Conservation (phyloP, 2,797 vertebrate genomes). For the Pelobates cultripes region DNA sequence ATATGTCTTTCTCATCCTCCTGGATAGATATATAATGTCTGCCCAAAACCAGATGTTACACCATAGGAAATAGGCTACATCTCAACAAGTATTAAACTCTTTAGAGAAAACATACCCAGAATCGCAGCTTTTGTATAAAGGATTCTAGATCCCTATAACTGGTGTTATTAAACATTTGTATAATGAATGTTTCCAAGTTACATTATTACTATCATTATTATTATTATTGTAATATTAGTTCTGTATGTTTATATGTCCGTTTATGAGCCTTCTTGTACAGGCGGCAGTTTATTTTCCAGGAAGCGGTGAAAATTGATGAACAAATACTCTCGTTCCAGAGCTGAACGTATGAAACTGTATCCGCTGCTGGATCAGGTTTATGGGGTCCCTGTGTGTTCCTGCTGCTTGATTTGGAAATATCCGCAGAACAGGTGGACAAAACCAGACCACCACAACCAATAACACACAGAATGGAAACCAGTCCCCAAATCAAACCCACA, state of each 20-base stretch:
- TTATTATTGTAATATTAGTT: not conserved
- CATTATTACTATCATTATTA: not conserved
- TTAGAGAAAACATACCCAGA: not conserved
- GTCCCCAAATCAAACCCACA: slow-evolving; percentile 36
- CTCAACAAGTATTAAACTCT: too few relatives aligned
- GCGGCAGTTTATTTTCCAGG: slow-evolving; percentile 61
- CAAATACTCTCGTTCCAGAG: slow-evolving; percentile 66
- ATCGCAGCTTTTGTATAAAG: not conserved
- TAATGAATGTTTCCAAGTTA: not conserved
- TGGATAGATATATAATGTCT: too few relatives aligned
- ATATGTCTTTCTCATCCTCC: too few relatives aligned
- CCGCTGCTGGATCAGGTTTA: slow-evolving; percentile 42
- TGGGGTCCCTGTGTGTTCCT: slow-evolving; percentile 42
- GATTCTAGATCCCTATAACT: not conserved
- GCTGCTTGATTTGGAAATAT: slow-evolving; percentile 57
- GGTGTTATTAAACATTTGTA: not conserved
- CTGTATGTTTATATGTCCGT: not conserved
- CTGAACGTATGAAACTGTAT: slow-evolving; percentile 63
- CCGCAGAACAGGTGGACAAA: slow-evolving; percentile 30
- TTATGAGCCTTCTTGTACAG: not conserved
- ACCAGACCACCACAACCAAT: slow-evolving; percentile 38
- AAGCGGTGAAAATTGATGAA: slow-evolving; percentile 75
- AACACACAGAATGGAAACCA: slow-evolving; percentile 14
- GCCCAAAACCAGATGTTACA: too few relatives aligned
- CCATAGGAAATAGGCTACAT: too few relatives aligned